phyloP scores from a whole-genome alignment of 2,113 vertebrate genomes.

The Leptodactylus fuscus region DNA sequence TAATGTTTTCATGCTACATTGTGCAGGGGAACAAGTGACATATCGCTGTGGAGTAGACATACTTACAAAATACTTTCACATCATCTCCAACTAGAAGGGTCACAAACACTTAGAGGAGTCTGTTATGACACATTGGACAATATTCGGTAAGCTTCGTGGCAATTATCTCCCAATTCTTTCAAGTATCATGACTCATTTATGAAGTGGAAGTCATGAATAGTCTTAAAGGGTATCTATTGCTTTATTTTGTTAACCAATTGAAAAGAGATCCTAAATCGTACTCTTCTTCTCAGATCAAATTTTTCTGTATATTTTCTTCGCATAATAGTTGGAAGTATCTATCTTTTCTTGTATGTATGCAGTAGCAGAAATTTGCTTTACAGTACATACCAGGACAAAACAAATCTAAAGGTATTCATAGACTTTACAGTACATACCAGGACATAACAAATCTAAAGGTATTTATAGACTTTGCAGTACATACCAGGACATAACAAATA shows the following conservation, averaged over 20 bases:
- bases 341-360: neutral
- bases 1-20: conserved; percentile 57
- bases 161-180: neutral
- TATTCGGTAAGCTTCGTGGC: neutral
- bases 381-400: too few relatives aligned
- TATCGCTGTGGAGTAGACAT: conserved; percentile 30
- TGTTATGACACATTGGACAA: conserved; percentile 38
- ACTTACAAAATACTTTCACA: conserved; percentile 44
- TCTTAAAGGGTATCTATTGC: neutral
- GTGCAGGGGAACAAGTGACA: conserved; percentile 52
- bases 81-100: conserved; percentile 5
- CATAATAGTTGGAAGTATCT: neutral
- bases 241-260: neutral
- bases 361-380: neutral
- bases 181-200: conserved; percentile 22
- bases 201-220: neutral
- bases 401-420: too few relatives aligned
- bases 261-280: neutral
- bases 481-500: too few relatives aligned
- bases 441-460: too few relatives aligned
- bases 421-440: too few relatives aligned
- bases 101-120: conserved; percentile 27
- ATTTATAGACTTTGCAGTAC: too few relatives aligned
- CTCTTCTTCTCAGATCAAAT: neutral
- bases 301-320: neutral